These are phyloP conservation scores for Gadus macrocephalus DNA, from an alignment of 2,113 vertebrate genomes.

Conservation along the genomic window DNA sequence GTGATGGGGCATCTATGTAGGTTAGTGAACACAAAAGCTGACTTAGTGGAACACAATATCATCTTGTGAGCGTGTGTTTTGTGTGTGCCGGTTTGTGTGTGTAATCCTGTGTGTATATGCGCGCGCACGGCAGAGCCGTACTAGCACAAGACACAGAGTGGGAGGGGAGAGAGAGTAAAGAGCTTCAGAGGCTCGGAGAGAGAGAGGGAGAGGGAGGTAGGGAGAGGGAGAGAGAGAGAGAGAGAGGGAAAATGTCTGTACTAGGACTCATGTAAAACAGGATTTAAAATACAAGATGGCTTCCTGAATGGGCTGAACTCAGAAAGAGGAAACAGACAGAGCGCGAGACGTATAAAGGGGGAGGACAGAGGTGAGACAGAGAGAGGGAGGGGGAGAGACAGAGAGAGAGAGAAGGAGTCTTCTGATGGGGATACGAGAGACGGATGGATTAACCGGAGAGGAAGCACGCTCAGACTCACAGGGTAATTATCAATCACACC, in stretches of 20 bases:
- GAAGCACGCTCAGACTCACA: constrained; percentile 63
- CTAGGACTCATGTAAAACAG: constrained; percentile 72
- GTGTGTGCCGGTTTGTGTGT: constrained; percentile 22
- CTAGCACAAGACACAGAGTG: constrained; percentile 38
- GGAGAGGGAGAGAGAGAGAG: constrained; percentile 33
- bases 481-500: constrained; percentile 75
- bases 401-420: constrained; percentile 55
- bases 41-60: constrained; percentile 53
- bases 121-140: constrained; percentile 63
- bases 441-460: constrained; percentile 60
- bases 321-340: constrained; percentile 46
- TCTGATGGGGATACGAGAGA: constrained; percentile 72
- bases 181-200: constrained; percentile 34
- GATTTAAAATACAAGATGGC: constrained; percentile 82
- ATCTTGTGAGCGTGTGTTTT: constrained; percentile 23
- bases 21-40: constrained; percentile 59
- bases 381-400: constrained; percentile 44
- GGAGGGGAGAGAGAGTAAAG: constrained; percentile 35
- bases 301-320: constrained; percentile 75
- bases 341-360: constrained; percentile 19
- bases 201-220: constrained; percentile 21
- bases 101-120: constrained; percentile 29
- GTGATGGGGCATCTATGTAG: constrained; percentile 40
- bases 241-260: constrained; percentile 54
- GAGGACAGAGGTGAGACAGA: constrained; percentile 42